These are phyloP conservation scores for Emydocephalus ijimae DNA, from an alignment of 2,113 vertebrate species.

Conservation along the genomic window DNA sequence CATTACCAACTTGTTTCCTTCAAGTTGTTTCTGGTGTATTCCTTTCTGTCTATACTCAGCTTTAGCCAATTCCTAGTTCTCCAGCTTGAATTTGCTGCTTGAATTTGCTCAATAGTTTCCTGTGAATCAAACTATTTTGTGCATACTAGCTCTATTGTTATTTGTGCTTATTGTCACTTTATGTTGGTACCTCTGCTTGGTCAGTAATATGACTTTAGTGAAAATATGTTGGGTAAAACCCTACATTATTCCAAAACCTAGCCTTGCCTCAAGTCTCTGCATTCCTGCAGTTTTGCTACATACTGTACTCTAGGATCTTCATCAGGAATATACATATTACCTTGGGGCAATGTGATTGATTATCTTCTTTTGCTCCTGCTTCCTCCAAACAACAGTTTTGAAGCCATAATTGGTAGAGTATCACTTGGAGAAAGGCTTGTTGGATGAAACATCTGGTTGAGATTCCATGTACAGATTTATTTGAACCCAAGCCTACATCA, in stretches of 20 bases:
- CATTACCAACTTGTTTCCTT: background rate
- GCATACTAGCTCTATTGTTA: background rate
- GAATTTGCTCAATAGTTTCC: background rate
- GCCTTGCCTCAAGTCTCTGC: background rate
- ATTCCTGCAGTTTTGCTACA: background rate
- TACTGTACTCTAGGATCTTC: background rate
- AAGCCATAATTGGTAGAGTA: background rate
- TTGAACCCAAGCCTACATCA: background rate
- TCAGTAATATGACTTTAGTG: no score
- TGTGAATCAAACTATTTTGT: background rate
- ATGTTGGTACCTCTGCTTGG: background rate
- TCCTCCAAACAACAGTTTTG: background rate
- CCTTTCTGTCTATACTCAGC: background rate
- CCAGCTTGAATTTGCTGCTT: no score
- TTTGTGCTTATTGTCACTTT: background rate
- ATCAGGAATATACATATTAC: background rate
- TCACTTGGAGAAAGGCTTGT: background rate
- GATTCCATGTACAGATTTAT: background rate
- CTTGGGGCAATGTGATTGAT: background rate
- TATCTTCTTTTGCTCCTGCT: background rate
- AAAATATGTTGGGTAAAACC: background rate
- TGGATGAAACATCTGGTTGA: background rate
- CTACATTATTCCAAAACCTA: background rate
- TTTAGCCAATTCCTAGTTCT: background rate
- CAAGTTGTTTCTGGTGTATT: background rate